Base-by-base conservation (phyloP, 2,113 vertebrate genomes). In the Zosterops pallidus region DNA sequence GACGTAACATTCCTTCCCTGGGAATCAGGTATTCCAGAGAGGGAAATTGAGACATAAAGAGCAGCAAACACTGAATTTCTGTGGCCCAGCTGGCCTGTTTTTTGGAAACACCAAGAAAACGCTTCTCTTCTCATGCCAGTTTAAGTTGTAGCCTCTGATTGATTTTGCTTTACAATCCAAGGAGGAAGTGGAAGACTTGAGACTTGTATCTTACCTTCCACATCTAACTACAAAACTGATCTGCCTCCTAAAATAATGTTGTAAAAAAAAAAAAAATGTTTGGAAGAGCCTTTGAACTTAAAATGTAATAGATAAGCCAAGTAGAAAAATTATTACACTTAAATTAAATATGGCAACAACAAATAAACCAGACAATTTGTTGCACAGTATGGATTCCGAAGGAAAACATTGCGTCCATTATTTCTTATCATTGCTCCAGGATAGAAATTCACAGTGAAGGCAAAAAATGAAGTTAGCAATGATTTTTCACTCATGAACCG, bases 401-500 rank as follows among this genome's bases (percentile, higher is more conserved):
- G 83, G 81, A 77, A 89, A 92, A 41, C 74, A 74, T 47, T 93
- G 77, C 47, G 84, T 55, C 89, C 79, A 78, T 95, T 96, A 95
- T 81, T 97, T 93, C 92, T 94, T 97, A 94, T 97, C 94, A 94
- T 94, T 94, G 92, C 89, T 89, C 59, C 83, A 93, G 96, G 96
- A 96, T 95, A 95, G 84, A 95, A 95, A 96, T 60, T 82, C 86
- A 89, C 69, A 75, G 52, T 14, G 84, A 97, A 94, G 76, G 89
- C 62, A 69, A 91, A 94, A 94, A 94, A 96, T 82, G 44, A 97
- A 95, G 94, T 95, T 95, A 95, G 93, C 89, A 96, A 97, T 89
- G 97, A 97, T 95, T 97, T 96, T 95, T 97, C 90, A 87, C 91
- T 97, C 69, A 35, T 62, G 84, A 94, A 77, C 55, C 62, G 83